These are phyloP conservation scores for Notothenia coriiceps DNA, from an alignment of 2,113 vertebrate genomes.

Conservation along the genomic window DNA sequence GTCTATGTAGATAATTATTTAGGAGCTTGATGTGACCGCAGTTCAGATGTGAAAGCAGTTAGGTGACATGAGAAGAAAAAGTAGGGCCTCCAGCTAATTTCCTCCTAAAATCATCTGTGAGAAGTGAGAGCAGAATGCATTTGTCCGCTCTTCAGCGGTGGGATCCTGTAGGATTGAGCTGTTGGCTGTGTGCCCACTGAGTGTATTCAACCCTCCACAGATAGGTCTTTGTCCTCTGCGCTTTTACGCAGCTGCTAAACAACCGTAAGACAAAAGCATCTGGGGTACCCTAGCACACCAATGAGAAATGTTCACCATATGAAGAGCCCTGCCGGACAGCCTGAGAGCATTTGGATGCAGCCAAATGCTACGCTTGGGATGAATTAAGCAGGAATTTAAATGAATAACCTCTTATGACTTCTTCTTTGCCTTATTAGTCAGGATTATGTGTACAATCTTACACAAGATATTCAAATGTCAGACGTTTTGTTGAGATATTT, in stretches of 20 bases:
- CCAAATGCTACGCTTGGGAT: constrained; percentile 67
- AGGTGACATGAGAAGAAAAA: constrained; percentile 40
- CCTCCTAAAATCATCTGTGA: constrained; percentile 66
- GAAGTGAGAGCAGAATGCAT: constrained; percentile 72
- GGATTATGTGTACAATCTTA: constrained; percentile 13
- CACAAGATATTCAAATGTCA: background rate
- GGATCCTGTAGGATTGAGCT: constrained; percentile 83
- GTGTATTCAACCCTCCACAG: constrained; percentile 92
- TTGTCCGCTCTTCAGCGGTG: constrained; percentile 72
- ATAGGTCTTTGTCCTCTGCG: constrained; percentile 88
- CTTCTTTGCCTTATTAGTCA: constrained; percentile 9
- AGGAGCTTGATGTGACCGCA: constrained; percentile 11
- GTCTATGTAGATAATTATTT: background rate
- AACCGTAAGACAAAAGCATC: constrained; percentile 88
- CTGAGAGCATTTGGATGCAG: constrained; percentile 57
- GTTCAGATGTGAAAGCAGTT: constrained; percentile 51
- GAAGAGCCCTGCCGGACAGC: constrained; percentile 71
- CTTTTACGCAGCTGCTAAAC: constrained; percentile 83
- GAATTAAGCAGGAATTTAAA: constrained; percentile 67
- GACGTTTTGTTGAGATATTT: constrained; percentile 1
- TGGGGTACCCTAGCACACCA: constrained; percentile 83
- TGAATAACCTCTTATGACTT: constrained; percentile 45
- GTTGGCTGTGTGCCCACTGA: constrained; percentile 89
- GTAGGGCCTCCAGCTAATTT: constrained; percentile 49
- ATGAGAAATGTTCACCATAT: constrained; percentile 80